phyloP scores from a whole-genome alignment of 2,888 invertebrate species.

The Andrena dorsata region DNA sequence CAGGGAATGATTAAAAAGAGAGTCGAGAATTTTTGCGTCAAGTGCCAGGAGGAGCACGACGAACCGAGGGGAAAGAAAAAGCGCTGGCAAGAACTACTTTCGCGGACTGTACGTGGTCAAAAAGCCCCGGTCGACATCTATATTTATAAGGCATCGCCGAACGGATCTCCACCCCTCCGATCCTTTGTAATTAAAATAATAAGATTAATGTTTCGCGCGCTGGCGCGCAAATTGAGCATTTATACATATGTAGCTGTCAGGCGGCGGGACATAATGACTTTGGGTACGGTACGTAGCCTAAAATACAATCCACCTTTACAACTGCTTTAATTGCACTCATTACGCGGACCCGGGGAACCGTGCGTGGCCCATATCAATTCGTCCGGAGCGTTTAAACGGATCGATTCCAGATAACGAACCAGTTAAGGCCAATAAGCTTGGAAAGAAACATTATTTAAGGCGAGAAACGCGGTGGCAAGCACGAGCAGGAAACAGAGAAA shows the following conservation, averaged over 20 bases:
- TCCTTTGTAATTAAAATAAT: constrained; percentile 75
- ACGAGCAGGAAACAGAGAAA: background rate
- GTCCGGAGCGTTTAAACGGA: constrained; percentile 44
- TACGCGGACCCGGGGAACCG: constrained; percentile 40
- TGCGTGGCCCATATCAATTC: constrained; percentile 52
- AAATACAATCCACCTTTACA: constrained; percentile 60
- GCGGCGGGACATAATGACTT: constrained; percentile 68
- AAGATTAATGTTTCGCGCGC: constrained; percentile 74
- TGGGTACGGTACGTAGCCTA: constrained; percentile 46
- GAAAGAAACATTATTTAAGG: constrained; percentile 28
- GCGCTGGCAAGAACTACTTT: constrained; percentile 45
- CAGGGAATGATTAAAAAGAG: background rate
- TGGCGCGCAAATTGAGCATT: constrained; percentile 71
- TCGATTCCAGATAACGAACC: constrained; percentile 65
- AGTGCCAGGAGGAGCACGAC: background rate
- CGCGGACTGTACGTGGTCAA: constrained; percentile 65
- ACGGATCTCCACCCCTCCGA: constrained; percentile 41
- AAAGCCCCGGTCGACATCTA: constrained; percentile 67
- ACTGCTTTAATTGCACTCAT: constrained; percentile 65
- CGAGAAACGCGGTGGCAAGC: background rate
- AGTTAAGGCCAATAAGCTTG: constrained; percentile 43
- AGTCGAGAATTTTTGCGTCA: background rate
- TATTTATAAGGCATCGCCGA: constrained; percentile 69
- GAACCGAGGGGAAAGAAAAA: constrained; percentile 11
- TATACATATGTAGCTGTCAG: constrained; percentile 75